Evolutionary conservation across 2,113 vertebrate genomes (phyloP).

Genomic region (Ceyx cyanopectus): DNA sequence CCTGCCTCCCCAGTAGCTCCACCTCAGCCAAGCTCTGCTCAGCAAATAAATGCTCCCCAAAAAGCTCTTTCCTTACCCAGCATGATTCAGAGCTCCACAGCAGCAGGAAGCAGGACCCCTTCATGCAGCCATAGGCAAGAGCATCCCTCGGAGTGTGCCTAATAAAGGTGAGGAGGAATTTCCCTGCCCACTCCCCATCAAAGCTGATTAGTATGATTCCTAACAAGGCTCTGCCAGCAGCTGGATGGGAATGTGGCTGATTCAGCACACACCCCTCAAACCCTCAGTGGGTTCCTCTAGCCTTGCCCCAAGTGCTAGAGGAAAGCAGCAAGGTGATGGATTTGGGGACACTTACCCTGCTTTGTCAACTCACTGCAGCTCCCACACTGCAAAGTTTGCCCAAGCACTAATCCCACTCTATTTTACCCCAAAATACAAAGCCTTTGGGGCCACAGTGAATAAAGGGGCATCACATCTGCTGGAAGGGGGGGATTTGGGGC

Average conservation of each 20-base stretch:
- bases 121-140: background rate
- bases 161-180: background rate
- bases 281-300: fast-evolving
- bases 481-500: fast-evolving
- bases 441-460: background rate
- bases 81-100: fast-evolving
- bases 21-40: background rate
- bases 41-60: background rate
- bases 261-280: background rate
- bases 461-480: background rate
- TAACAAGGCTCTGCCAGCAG: background rate
- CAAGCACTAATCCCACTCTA: background rate
- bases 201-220: background rate
- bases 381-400: background rate
- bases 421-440: background rate
- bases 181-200: background rate
- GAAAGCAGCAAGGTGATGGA: background rate
- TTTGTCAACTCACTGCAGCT: too few species aligned
- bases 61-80: background rate
- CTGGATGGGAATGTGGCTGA: fast-evolving
- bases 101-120: background rate
- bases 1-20: background rate
- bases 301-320: background rate
- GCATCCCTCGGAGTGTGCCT: background rate
- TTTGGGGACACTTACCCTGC: background rate